Base-by-base conservation (phyloP, 2,888 invertebrate species). In the Congeria kusceri region DNA sequence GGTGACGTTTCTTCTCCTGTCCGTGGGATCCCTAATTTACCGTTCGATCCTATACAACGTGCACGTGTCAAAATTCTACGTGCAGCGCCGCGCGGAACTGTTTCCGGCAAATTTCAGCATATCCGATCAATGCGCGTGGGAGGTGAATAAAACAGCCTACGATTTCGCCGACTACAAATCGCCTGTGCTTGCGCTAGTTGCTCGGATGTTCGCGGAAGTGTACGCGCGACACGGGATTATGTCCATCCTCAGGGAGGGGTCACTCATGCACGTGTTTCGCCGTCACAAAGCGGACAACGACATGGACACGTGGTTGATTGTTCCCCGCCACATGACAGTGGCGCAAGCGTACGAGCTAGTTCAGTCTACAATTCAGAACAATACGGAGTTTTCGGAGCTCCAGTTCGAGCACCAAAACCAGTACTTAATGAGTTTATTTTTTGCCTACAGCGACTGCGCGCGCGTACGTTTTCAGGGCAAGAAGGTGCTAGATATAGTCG, bases 271-370 rank as follows among this genome's bases (percentile, higher is more conserved):
- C 39, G 47, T 47, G 5, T 68, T 46, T 28, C 29, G 68, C 18
- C 68, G 59, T 15, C 27, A 29, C 1, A 23, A 32, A n/a, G 68
- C 68, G 20, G 68, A 68, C 58, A 28, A 25, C 3, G 68, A 68
- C 28, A 68, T 68, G 68, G 68, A 68, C 59, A 68, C 59, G 39
- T 68, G 57, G 57, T 46, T 68, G 68, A 68, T 68, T 27, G 59
- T 68, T 27, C 68, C 68, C 3, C 57, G 59, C 29, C 44, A 68
- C 58, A 68, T 68, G 57, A 68, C 68, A n/a, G 20, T 68, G n/a
- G 44, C 58, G 18, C 27, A 28, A 15, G 68, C 56, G 9, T 68
- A 68, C 58, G 59, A 57, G n/a, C 39, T 28, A 57, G 29, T 57
- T 27, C 53, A 59, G 46, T 56, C 57, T n/a, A 59, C 59, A 18